Base-by-base conservation (phyloP, 1,140 invertebrate species). In the Diuraphis noxia region DNA sequence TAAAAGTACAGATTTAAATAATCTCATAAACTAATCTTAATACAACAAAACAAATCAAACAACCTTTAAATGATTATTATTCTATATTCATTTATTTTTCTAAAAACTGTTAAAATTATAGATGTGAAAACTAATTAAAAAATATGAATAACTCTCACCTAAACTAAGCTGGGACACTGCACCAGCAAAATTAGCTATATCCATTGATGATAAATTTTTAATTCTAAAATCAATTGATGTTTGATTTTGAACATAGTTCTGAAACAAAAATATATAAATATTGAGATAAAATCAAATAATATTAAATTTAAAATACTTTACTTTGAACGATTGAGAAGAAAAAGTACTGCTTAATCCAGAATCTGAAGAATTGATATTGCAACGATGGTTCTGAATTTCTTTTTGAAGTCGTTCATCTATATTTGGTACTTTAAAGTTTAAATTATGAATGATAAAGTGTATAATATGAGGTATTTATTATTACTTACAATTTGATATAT, bases 181-280 rank as follows among this genome's bases (percentile, higher is more conserved):
- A 36, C 72, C 88, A 30, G 88, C 88, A 81, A 90, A 90, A 90
- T 90, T 90, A 49, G 88, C 63, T 79, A 90, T 90, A 77, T 90
- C 88, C 72, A 46, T 90, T 17, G 88, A 79, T 46, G 88, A 90
- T 90, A 90, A 38, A 88, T 88, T 88, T 88, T 88, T 88, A 17
- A 88, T 88, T 90, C 88, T 90, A 90, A 90, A 90, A 79, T 90
- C 88, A 79, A 90, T 79, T 30, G 88, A 79, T 38, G 88, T 89
- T 89, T 90, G 88, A 77, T 90, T 90, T 90, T 90, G 88, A 36
- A 90, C 88, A 90, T 90, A 90, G 81, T 90, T 90, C 88, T 90
- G 43, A 43, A 90, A 90, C 34, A 90, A 81, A 90, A 90, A 90
- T 81, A 46, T 8, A 46, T 41, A 89, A 46, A 38, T n/a, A 43